phyloP scores from a whole-genome alignment of 2,888 invertebrate species.

The Sialis lutaria region DNA sequence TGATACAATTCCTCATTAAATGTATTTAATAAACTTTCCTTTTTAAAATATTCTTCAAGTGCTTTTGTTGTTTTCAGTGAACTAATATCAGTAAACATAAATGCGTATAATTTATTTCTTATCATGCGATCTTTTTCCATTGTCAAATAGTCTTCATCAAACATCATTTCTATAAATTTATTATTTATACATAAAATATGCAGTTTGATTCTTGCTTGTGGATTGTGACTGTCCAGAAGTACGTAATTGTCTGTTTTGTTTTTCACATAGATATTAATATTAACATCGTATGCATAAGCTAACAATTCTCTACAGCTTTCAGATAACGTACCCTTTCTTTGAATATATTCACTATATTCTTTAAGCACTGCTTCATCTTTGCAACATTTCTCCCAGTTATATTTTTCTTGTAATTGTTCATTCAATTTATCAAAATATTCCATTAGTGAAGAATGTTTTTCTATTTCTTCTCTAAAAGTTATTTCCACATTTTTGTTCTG shows the following conservation, averaged over 20 bases:
- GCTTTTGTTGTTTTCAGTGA: neutral
- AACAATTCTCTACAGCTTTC: conserved; percentile 10
- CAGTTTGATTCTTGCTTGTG: conserved; percentile 1
- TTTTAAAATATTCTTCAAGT: neutral
- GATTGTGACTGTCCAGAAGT: conserved; percentile 2
- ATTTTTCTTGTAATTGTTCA: conserved; percentile 1
- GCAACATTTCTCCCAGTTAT: conserved; percentile 6
- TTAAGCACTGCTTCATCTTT: conserved; percentile 3
- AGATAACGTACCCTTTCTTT: conserved; percentile 8
- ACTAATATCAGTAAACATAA: neutral
- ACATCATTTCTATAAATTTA: conserved; percentile 5
- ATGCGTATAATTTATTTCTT: conserved; percentile 3
- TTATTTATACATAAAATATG: conserved; percentile 3
- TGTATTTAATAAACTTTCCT: conserved; percentile 1
- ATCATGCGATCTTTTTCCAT: conserved; percentile 6
- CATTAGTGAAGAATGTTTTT: neutral
- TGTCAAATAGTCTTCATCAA: conserved; percentile 7
- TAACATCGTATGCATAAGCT: conserved; percentile 8
- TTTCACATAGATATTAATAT: conserved; percentile 8
- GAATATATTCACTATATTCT: conserved; percentile 9
- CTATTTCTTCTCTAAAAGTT: conserved; percentile 4
- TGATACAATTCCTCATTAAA: conserved; percentile 3
- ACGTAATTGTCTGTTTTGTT: conserved; percentile 2
- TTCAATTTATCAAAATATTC: conserved; percentile 1
- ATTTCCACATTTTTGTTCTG: neutral